Evolutionary conservation across 2,113 vertebrate genomes (phyloP), one percentile per base, ranked within the genome.

Genomic region (Microcebus tavaratra): DNA sequence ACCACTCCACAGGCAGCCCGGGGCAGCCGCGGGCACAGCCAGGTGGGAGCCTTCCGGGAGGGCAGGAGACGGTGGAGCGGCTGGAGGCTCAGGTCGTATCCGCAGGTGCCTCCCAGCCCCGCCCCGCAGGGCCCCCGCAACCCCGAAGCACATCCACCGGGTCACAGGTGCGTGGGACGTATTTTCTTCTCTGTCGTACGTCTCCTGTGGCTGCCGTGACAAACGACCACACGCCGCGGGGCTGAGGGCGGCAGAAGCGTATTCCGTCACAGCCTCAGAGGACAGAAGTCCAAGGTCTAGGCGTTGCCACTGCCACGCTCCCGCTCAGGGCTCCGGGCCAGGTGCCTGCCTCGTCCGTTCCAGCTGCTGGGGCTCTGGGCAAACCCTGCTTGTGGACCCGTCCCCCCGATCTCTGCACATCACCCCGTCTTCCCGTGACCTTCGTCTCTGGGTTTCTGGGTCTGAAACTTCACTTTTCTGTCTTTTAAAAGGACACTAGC

Each of bases 161-260:
- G 2, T 13, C 36, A 42, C 1, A 0, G 8, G 1, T 1, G 14
- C 4, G n/a, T 8, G 79, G 27, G n/a, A 7, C 1, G 10, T 5
- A 1, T 25, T 29, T 27, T 36, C 55, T 17, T 39, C 53, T 39
- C 23, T 31, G 1, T 17, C 27, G 34, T 15, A 36, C 0, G n/a
- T 18, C 53, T 36, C 23, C 14, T 45, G 21, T 12, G 78, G 34
- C 78, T 39, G 20, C 78, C 39, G 53, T 15, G 3, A 57, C n/a
- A 34, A 21, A 79, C 7, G 48, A 12, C 31, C 76, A 53, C 76
- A 13, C n/a, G 21, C 48, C 11, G 5, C 48, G 4, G 76, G 8
- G 27, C 27, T 21, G 53, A 34, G 12, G 5, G n/a, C 31, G 21
- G 6, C 20, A 53, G 34, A 53, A 79, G 31, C 6, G 0, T n/a